Evolutionary conservation across 2,888 invertebrate species (phyloP).

Genomic region (Rotaria magnacalcarata): DNA sequence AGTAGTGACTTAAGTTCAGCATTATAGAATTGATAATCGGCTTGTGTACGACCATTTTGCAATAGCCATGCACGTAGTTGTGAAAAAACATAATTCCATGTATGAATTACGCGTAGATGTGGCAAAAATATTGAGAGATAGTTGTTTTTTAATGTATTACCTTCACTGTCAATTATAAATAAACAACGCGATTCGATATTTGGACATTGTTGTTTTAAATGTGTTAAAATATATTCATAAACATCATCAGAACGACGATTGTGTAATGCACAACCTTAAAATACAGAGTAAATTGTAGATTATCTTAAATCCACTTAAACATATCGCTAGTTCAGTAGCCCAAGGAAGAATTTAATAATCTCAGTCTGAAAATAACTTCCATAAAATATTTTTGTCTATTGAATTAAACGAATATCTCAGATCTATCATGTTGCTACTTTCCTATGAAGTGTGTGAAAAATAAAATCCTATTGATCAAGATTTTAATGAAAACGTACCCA

Average conservation of each 20-base stretch:
- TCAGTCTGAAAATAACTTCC: no score
- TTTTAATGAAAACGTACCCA: not conserved
- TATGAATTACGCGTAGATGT: not conserved
- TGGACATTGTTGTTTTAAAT: slow-evolving; percentile 35
- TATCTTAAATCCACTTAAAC: no score
- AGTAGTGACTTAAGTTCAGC: slow-evolving; percentile 25
- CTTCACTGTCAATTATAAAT: slow-evolving; percentile 26
- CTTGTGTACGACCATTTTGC: slow-evolving; percentile 33
- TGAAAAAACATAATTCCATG: slow-evolving; percentile 36
- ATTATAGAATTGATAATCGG: slow-evolving; percentile 36
- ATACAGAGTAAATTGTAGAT: no score
- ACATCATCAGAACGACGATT: slow-evolving; percentile 28
- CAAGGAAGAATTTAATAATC: no score
- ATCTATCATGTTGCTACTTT: no score
- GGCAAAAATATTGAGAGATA: not conserved
- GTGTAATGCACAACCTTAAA: slow-evolving; percentile 31
- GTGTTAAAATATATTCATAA: slow-evolving; percentile 34
- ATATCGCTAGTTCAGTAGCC: no score
- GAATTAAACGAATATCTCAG: no score
- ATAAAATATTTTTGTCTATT: no score
- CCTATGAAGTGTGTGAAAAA: no score
- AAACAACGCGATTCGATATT: slow-evolving; percentile 25
- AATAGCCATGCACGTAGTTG: slow-evolving; percentile 16
- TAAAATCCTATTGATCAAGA: no score
- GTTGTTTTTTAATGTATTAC: not conserved